A percentile compares a stretch with the other conserved stretches of the same genome.
Conservation (phyloP, 1,140 invertebrate species). For the Drosophila asahinai region DNA sequence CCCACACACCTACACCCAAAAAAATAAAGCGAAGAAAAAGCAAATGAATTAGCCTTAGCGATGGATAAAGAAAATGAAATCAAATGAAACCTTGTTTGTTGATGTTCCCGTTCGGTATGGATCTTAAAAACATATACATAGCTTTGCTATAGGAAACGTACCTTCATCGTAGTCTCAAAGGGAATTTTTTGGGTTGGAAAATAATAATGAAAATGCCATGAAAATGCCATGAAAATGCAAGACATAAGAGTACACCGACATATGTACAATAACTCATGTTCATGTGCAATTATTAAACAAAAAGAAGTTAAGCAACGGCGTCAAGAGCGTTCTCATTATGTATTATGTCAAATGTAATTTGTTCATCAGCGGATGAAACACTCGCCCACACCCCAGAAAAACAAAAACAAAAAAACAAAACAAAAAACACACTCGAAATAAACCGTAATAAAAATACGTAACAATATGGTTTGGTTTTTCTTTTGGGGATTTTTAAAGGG, state of each 20-base stretch:
- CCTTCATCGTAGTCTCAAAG: constrained; percentile 3
- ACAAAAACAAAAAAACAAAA: neutral
- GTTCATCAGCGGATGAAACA: constrained; percentile 48
- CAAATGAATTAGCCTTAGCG: constrained; percentile 21
- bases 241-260: constrained; percentile 33
- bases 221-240: neutral
- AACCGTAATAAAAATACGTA: constrained; percentile 54
- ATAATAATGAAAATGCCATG: neutral
- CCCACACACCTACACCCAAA: neutral
- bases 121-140: constrained; percentile 10
- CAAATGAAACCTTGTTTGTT: constrained; percentile 30
- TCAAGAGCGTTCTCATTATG: constrained; percentile 43
- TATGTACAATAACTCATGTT: constrained; percentile 56
- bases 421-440: constrained; percentile 51
- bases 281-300: constrained; percentile 23
- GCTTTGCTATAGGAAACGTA: constrained; percentile 15
- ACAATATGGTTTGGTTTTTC: constrained; percentile 6
- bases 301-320: constrained; percentile 3
- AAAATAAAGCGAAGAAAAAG: neutral
- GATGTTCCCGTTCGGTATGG: constrained; percentile 23
- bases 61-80: constrained; percentile 28
- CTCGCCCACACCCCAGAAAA: constrained; percentile 31
- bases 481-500: neutral
- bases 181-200: neutral
- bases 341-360: constrained; percentile 55